Evolutionary conservation across 1,140 invertebrate species (phyloP).

Genomic region (Drosophila mayri): DNA sequence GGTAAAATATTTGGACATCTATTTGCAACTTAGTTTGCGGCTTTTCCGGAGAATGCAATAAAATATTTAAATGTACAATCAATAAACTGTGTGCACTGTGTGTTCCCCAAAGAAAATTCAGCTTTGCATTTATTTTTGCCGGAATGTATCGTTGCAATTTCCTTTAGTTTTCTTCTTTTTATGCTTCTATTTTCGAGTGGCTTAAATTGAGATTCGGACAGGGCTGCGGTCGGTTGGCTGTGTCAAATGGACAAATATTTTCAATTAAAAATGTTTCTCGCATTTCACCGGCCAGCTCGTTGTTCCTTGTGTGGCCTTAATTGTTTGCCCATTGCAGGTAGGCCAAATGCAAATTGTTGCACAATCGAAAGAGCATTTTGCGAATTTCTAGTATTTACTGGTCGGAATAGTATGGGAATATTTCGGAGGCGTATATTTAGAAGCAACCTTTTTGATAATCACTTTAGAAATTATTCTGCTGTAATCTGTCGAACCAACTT

Average conservation of each 20-base stretch:
- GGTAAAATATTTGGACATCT: conserved; percentile 53
- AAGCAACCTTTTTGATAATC: not conserved
- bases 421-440: not conserved
- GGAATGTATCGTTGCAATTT: conserved; percentile 9
- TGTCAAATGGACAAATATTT: conserved; percentile 78
- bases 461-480: conserved; percentile 21
- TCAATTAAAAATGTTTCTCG: conserved; percentile 74
- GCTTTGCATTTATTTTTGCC: conserved; percentile 42
- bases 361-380: conserved; percentile 32
- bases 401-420: conserved; percentile 6
- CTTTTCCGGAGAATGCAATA: conserved; percentile 65
- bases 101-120: conserved; percentile 20
- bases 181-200: conserved; percentile 28
- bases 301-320: conserved; percentile 61
- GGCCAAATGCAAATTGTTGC: conserved; percentile 30
- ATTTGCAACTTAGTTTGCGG: conserved; percentile 47
- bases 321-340: conserved; percentile 38
- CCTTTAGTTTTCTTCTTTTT: conserved; percentile 3
- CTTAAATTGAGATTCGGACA: conserved; percentile 52
- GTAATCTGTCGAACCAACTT: conserved; percentile 15
- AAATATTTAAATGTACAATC: conserved; percentile 81
- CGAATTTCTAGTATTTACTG: conserved; percentile 1
- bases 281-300: not conserved
- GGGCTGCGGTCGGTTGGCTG: conserved; percentile 66
- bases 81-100: conserved; percentile 56